Evolutionary conservation across 2,113 vertebrate species (phyloP), one percentile per base, ranked within the genome.

Genomic region (Poeciliopsis prolifica): DNA sequence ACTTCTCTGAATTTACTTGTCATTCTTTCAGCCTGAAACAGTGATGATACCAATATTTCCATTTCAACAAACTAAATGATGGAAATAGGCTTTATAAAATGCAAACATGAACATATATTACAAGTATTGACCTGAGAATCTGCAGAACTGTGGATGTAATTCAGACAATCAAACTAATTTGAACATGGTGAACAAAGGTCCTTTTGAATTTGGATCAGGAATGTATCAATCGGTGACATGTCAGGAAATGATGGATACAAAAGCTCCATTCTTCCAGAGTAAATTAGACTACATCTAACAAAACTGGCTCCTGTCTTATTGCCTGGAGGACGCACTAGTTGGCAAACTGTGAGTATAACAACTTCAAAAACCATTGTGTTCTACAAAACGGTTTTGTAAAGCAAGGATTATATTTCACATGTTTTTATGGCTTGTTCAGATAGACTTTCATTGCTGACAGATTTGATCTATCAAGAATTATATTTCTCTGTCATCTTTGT

Each of bases 1-100:
- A 83, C 82, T 87, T 85, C 77, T 87, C 87, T 81, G 66, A 86
- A 83, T 90, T 84, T 83, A 81, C 82, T 89, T 90, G 89, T 90
- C 80, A 72, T 85, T 85, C 70, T 88, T 86, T 82, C 82, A 89
- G 91, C 88, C 85, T 79, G 63, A 78, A 90, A 92, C 82, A 81
- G 86, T 88, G 87, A 85, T 77, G 73, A 76, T 83, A 80, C 82
- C 86, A 78, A 81, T 87, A 75, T 83, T 91, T 78, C 65, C 29
- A 89, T 92, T 81, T 80, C 24, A 79, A 69, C 89, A 89, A 87
- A 93, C 91, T 92, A 91, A 92, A 92, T 91, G 84, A 86, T 68
- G 86, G 58, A 79, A 91, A 89, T 58, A 71, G 82, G 70, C 58
- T 81, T 80, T 74, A 85, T 90, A 82, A 91, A 87, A 87, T 73